Evolutionary conservation across 2,888 invertebrate species (phyloP).

Genomic region (Amphiduros pacificus): DNA sequence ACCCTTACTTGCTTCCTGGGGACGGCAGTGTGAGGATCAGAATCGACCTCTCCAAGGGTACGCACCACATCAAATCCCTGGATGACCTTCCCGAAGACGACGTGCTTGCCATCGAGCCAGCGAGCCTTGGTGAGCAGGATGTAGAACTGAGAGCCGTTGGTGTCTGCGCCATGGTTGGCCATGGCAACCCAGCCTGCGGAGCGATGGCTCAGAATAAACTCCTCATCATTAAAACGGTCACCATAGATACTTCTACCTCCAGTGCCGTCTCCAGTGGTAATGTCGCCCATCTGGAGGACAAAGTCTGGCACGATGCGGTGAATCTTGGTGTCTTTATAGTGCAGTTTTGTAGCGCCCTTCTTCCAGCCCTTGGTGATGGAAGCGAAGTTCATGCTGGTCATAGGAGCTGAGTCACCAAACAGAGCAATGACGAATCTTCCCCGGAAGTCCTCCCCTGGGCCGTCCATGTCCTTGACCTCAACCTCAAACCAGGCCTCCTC

Average conservation of each 20-base stretch:
- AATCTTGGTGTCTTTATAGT: constrained; percentile 50
- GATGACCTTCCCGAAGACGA: constrained; percentile 58
- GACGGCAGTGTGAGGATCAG: constrained; percentile 39
- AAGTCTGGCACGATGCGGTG: constrained; percentile 58
- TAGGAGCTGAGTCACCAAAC: constrained; percentile 56
- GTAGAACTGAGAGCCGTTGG: constrained; percentile 60
- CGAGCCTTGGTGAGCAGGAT: constrained; percentile 54
- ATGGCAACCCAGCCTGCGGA: constrained; percentile 57
- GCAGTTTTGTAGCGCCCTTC: constrained; percentile 35
- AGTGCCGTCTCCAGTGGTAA: constrained; percentile 55
- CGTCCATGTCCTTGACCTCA: constrained; percentile 48
- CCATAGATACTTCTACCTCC: constrained; percentile 59
- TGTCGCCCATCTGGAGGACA: constrained; percentile 59
- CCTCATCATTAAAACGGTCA: constrained; percentile 55
- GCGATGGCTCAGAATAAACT: constrained; percentile 53
- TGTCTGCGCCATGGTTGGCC: constrained; percentile 59
- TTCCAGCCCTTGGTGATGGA: constrained; percentile 51
- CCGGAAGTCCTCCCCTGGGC: constrained; percentile 41
- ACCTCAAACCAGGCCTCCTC: constrained; percentile 54
- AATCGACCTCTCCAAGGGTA: constrained; percentile 42
- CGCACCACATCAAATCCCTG: constrained; percentile 40
- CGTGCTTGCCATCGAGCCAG: constrained; percentile 58
- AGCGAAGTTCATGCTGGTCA: constrained; percentile 56
- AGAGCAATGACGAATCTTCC: constrained; percentile 51
- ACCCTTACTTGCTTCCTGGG: constrained; percentile 51